A percentile compares a stretch with the other conserved stretches of the same genome.
phyloP scores from a whole-genome alignment of 2,888 invertebrate species.

The Rotaria socialis region DNA sequence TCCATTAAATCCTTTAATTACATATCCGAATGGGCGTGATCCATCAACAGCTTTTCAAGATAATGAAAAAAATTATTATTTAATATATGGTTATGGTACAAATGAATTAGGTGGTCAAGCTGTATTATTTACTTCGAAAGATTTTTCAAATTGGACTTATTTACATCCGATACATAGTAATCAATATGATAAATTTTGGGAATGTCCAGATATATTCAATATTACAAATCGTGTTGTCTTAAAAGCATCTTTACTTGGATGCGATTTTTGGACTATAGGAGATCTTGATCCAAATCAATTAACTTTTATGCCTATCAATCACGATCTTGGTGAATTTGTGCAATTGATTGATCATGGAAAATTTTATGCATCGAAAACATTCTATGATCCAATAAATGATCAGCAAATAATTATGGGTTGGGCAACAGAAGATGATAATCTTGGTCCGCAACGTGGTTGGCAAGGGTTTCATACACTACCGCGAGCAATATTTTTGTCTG shows the following conservation, averaged over 20 bases:
- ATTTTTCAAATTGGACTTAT: slow-evolving; percentile 23
- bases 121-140: slow-evolving; percentile 24
- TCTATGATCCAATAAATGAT: slow-evolving; percentile 1
- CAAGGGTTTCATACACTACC: slow-evolving; percentile 21
- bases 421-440: slow-evolving; percentile 20
- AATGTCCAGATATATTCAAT: slow-evolving; percentile 31
- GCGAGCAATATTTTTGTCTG: background rate
- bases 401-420: slow-evolving; percentile 28
- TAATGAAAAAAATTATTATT: slow-evolving; percentile 14
- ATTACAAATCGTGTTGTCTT: background rate
- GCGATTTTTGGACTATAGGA: slow-evolving; percentile 9
- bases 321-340: slow-evolving; percentile 9
- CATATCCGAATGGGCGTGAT: slow-evolving; percentile 13
- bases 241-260: slow-evolving; percentile 30
- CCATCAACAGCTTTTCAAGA: slow-evolving; percentile 28
- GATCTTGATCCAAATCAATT: background rate
- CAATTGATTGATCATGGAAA: slow-evolving; percentile 32
- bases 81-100: slow-evolving; percentile 28
- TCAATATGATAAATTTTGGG: slow-evolving; percentile 28
- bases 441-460: slow-evolving; percentile 27
- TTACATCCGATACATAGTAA: slow-evolving; percentile 28
- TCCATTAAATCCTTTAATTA: background rate
- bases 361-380: slow-evolving; percentile 34
- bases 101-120: slow-evolving; percentile 14
- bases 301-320: background rate